These are phyloP conservation scores for Protaetia brevitarsis DNA, from an alignment of 1,140 invertebrate species.

Conservation along the genomic window DNA sequence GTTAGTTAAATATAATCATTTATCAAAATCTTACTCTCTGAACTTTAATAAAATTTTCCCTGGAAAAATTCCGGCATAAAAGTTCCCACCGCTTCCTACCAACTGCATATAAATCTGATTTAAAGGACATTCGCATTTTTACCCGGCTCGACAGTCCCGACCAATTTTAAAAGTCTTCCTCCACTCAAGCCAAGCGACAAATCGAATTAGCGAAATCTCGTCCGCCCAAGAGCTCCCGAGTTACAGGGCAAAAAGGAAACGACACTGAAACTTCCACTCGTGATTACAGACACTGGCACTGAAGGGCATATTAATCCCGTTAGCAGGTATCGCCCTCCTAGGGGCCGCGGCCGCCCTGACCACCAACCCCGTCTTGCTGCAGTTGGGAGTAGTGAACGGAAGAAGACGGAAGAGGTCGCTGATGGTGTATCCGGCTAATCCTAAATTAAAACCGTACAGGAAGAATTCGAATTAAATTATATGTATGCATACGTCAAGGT, in stretches of 20 bases:
- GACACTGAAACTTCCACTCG: neutral
- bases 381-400: constrained; percentile 65
- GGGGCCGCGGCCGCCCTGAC: constrained; percentile 74
- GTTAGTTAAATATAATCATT: no score
- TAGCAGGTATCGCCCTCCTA: constrained; percentile 73
- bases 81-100: no score
- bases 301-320: constrained; percentile 66
- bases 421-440: constrained; percentile 38
- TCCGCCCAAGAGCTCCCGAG: neutral
- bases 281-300: constrained; percentile 52
- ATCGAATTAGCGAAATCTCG: neutral
- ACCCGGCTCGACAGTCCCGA: no score
- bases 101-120: no score
- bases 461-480: neutral
- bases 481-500: no score
- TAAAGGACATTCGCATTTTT: no score
- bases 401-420: constrained; percentile 45
- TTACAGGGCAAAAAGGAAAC: neutral
- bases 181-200: neutral
- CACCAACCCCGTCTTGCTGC: constrained; percentile 71
- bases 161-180: neutral
- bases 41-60: no score
- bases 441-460: constrained; percentile 28
- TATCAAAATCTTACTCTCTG: no score
- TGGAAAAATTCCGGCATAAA: no score